Evolutionary conservation across 2,113 vertebrate genomes (phyloP).

Genomic region (Otocyon megalotis): DNA sequence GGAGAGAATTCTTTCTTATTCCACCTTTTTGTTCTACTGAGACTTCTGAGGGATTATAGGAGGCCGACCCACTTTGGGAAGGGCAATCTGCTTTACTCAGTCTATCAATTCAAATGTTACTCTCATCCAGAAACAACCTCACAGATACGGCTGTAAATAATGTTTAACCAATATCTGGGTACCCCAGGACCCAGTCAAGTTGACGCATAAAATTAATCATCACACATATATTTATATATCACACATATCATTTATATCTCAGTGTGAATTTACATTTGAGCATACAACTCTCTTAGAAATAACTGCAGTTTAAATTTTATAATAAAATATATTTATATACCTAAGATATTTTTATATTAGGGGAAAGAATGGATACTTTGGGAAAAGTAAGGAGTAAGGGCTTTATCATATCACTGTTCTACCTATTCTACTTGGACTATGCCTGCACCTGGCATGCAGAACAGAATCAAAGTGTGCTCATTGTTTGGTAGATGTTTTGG

Average conservation of each 20-base stretch:
- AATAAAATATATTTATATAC: neutral
- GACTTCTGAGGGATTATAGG: no score
- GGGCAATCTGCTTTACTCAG: neutral
- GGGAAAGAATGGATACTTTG: neutral
- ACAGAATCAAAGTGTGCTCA: neutral
- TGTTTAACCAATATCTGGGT: neutral
- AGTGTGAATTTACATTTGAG: slow-evolving; percentile 56
- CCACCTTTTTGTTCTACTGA: neutral
- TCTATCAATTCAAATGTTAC: neutral
- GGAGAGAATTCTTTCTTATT: neutral
- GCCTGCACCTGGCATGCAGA: neutral
- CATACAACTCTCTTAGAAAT: neutral
- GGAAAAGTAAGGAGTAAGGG: neutral
- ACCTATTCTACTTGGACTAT: neutral
- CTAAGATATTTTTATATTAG: neutral
- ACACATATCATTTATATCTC: neutral
- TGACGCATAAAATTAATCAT: neutral
- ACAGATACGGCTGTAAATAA: neutral
- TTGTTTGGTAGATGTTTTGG: neutral
- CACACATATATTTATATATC: neutral
- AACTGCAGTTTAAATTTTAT: neutral
- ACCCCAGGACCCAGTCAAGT: neutral
- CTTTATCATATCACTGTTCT: neutral
- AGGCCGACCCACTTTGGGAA: neutral
- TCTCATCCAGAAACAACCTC: neutral